phyloP scores from a whole-genome alignment of 2,888 invertebrate species.

The Salticus scenicus region DNA sequence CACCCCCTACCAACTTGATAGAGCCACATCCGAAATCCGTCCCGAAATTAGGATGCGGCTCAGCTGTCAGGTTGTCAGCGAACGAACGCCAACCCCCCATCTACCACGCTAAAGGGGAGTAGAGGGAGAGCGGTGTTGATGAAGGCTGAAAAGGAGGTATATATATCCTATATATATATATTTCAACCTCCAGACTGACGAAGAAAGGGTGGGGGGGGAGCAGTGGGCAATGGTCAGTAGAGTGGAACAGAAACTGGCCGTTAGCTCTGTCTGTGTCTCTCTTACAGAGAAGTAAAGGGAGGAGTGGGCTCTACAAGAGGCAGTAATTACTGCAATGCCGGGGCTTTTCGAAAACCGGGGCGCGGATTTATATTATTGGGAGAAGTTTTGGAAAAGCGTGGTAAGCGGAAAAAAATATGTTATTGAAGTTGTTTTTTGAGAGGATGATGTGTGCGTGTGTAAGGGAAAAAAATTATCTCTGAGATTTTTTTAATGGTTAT shows the following conservation, averaged over 20 bases:
- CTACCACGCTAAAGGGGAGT: slow-evolving; percentile 9
- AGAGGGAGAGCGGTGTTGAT: slow-evolving; percentile 48
- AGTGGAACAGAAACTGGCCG: slow-evolving; percentile 68
- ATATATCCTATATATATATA: slow-evolving; percentile 29
- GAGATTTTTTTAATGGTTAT: too few relatives aligned
- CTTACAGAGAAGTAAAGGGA: too few relatives aligned
- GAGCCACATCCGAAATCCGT: slow-evolving; percentile 67
- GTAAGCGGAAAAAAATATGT: slow-evolving; percentile 16
- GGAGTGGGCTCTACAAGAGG: slow-evolving; percentile 49
- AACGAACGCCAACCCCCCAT: slow-evolving; percentile 14
- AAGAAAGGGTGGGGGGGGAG: slow-evolving; percentile 13
- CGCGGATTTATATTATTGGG: slow-evolving; percentile 66
- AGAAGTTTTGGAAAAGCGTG: slow-evolving; percentile 23
- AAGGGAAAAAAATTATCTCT: slow-evolving; percentile 7
- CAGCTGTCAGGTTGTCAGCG: slow-evolving; percentile 68
- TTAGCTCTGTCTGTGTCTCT: slow-evolving; percentile 55
- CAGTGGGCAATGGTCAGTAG: slow-evolving; percentile 63
- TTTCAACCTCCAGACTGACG: not conserved
- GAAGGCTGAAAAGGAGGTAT: slow-evolving; percentile 50
- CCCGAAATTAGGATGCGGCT: slow-evolving; percentile 67
- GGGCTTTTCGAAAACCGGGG: slow-evolving; percentile 48
- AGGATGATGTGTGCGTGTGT: not conserved
- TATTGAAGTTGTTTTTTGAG: not conserved
- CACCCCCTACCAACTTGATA: slow-evolving; percentile 21
- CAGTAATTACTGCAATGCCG: slow-evolving; percentile 64